phyloP scores from a whole-genome alignment of 64 coral and sea anemone genomes.

The Montipora efflorescens region DNA sequence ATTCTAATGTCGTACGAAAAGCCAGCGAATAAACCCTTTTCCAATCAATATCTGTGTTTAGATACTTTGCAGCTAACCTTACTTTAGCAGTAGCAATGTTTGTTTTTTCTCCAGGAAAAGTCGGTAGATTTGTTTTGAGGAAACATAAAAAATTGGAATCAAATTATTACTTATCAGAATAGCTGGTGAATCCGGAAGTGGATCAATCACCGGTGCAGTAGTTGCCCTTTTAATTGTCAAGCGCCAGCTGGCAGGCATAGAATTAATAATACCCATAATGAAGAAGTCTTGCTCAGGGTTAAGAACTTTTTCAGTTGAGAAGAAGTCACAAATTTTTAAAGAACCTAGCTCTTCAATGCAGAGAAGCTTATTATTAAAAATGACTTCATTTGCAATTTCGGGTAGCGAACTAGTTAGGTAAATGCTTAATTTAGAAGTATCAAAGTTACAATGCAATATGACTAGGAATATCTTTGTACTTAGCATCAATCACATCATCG shows the following conservation, averaged over 20 bases:
- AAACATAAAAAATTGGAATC: too few species aligned
- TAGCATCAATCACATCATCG: too few species aligned
- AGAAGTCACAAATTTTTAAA: background rate
- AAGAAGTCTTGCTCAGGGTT: background rate
- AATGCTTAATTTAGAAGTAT: background rate
- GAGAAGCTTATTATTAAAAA: too few species aligned
- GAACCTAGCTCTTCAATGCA: background rate
- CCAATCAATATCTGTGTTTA: background rate
- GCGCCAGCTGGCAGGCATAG: background rate
- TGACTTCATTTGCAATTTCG: too few species aligned
- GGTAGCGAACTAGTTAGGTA: too few species aligned
- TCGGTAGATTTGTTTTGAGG: too few species aligned
- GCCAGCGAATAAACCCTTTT: background rate
- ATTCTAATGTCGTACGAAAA: background rate
- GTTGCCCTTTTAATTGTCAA: too few species aligned
- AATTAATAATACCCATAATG: background rate
- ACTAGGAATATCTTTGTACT: background rate
- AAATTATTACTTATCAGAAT: too few species aligned
- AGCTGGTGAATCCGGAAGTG: too few species aligned
- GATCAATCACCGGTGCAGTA: too few species aligned
- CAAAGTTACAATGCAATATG: background rate
- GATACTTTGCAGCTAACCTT: background rate
- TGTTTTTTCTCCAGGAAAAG: too few species aligned
- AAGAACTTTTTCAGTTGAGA: background rate
- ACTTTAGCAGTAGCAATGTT: background rate